phyloP scores from a whole-genome alignment of 2,113 vertebrate species.

The Heterochromis multidens region DNA sequence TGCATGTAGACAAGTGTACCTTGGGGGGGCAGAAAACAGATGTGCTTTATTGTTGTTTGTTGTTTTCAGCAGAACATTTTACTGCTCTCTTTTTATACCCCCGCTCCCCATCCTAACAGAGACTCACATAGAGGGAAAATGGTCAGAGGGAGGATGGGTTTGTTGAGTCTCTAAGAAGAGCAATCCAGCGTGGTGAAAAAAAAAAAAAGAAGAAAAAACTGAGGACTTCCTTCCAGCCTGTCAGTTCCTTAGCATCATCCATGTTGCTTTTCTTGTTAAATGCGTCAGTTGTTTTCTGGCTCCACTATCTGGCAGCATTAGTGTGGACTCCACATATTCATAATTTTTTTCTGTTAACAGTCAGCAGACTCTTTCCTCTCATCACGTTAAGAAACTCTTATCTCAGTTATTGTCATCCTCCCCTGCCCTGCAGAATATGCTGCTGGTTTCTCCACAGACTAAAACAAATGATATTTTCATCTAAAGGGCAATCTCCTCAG shows the following conservation, averaged over 20 bases:
- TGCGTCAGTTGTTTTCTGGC: conserved; percentile 43
- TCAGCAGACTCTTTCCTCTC: background rate
- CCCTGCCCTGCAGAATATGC: background rate
- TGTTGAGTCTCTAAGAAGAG: conserved; percentile 25
- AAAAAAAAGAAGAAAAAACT: background rate
- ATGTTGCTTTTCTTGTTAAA: conserved; percentile 29
- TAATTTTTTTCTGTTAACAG: conserved; percentile 27
- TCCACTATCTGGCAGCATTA: conserved; percentile 18
- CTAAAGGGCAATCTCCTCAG: conserved; percentile 7
- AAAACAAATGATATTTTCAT: conserved; percentile 8
- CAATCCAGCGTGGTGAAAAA: conserved; percentile 7
- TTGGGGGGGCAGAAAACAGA: conserved; percentile 21
- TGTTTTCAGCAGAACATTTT: conserved; percentile 2
- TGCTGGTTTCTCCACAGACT: background rate
- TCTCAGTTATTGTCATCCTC: conserved; percentile 2
- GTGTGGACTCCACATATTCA: conserved; percentile 10
- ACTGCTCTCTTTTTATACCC: background rate
- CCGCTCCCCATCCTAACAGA: background rate
- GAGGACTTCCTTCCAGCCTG: conserved; percentile 34
- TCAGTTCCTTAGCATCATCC: conserved; percentile 30
- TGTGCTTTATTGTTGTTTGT: conserved; percentile 30
- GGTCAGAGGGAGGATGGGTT: background rate
- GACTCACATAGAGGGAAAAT: background rate
- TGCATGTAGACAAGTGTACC: conserved; percentile 37
- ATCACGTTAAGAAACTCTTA: background rate